phyloP scores from a whole-genome alignment of 2,797 vertebrate species.

The Spea hammondii region DNA sequence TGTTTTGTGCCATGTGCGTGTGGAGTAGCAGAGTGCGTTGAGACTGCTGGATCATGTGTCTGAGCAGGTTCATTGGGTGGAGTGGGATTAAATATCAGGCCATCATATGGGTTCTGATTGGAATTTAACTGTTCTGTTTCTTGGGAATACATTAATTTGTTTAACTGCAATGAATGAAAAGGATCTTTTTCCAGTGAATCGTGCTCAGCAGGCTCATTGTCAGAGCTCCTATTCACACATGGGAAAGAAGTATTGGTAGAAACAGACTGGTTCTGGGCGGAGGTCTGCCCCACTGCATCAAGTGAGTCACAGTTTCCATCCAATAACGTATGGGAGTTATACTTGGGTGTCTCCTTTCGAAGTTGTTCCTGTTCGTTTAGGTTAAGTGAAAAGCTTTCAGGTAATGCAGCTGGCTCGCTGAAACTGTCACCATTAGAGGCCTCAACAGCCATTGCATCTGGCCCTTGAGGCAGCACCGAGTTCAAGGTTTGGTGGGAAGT shows the following conservation, averaged over 20 bases:
- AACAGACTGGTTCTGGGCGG: slow-evolving; percentile 68
- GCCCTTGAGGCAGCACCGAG: slow-evolving; percentile 77
- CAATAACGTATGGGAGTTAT: slow-evolving; percentile 58
- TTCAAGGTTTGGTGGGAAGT: slow-evolving; percentile 76
- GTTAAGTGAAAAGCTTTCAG: slow-evolving; percentile 74
- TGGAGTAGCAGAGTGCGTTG: slow-evolving; percentile 9
- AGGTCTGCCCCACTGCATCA: slow-evolving; percentile 64
- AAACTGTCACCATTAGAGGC: slow-evolving; percentile 69
- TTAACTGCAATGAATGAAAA: slow-evolving; percentile 66
- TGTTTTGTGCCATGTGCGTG: slow-evolving; percentile 3
- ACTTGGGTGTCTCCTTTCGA: slow-evolving; percentile 63
- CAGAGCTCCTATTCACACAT: slow-evolving; percentile 65
- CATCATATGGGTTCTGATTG: slow-evolving; percentile 60
- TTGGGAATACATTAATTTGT: slow-evolving; percentile 58
- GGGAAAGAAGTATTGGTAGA: slow-evolving; percentile 70
- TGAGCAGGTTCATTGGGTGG: slow-evolving; percentile 13
- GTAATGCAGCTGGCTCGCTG: slow-evolving; percentile 67
- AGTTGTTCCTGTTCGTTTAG: slow-evolving; percentile 69
- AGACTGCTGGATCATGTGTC: slow-evolving; percentile 14
- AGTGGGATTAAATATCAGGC: slow-evolving; percentile 61
- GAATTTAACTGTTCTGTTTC: slow-evolving; percentile 62
- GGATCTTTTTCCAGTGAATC: slow-evolving; percentile 72
- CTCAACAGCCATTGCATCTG: slow-evolving; percentile 70
- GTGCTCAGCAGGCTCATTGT: slow-evolving; percentile 67
- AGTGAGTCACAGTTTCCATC: slow-evolving; percentile 60